Percentiles rank a stretch among this genome's conserved stretches.
Conservation (phyloP, 2,888 invertebrate genomes). For the Eledona agricola region DNA sequence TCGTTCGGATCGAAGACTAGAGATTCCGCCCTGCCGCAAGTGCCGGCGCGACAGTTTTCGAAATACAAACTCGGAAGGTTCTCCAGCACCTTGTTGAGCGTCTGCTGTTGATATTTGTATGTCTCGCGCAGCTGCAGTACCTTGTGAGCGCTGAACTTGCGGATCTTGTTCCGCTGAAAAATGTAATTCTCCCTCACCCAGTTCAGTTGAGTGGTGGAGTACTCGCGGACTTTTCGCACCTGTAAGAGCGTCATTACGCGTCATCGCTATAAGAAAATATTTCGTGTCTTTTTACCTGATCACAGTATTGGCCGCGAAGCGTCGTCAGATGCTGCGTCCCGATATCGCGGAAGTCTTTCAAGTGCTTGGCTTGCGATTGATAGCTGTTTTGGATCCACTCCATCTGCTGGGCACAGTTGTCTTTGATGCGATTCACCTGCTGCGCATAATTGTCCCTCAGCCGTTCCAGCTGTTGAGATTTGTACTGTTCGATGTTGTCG, state of each 20-base stretch:
- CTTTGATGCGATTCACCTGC: constrained; percentile 84
- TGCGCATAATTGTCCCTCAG: constrained; percentile 90
- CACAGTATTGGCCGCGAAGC: constrained; percentile 89
- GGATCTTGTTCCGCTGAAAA: constrained; percentile 91
- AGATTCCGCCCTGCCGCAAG: constrained; percentile 80
- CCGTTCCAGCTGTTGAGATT: constrained; percentile 86
- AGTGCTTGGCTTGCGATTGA: constrained; percentile 84
- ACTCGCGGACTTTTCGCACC: constrained; percentile 91
- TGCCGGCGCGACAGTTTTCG: constrained; percentile 91
- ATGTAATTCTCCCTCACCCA: constrained; percentile 96
- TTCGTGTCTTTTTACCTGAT: constrained; percentile 73
- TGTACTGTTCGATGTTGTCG: constrained; percentile 90
- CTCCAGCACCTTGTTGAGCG: constrained; percentile 91
- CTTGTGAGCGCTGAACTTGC: constrained; percentile 94
- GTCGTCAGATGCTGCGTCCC: constrained; percentile 88
- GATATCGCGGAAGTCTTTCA: constrained; percentile 89
- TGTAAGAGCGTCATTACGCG: constrained; percentile 59
- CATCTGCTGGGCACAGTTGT: constrained; percentile 93
- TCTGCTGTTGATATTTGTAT: constrained; percentile 95
- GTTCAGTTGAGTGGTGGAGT: constrained; percentile 89
- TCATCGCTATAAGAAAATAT: constrained; percentile 3
- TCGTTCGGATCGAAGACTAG: constrained; percentile 74
- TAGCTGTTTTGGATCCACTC: constrained; percentile 95
- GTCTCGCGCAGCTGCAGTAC: constrained; percentile 88
- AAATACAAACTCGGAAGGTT: constrained; percentile 90